Evolutionary conservation across 2,888 invertebrate species (phyloP).

Genomic region (Cryptophagus acutangulus): DNA sequence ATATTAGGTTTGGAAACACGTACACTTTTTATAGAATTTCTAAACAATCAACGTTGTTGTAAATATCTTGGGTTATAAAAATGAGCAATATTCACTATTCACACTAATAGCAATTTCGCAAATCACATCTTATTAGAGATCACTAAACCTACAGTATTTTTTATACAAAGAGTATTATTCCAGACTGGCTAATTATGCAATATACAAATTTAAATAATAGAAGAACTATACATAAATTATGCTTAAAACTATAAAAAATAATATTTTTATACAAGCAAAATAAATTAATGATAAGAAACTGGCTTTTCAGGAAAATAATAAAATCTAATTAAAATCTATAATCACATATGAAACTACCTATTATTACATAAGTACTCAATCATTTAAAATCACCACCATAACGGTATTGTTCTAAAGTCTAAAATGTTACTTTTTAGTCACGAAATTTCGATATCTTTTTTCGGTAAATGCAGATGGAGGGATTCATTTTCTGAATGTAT

Average conservation of each 20-base stretch:
- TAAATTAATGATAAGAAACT: slow-evolving; percentile 40
- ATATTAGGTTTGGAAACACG: slow-evolving; percentile 7
- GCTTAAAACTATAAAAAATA: slow-evolving; percentile 24
- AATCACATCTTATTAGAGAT: slow-evolving; percentile 45
- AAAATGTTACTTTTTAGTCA: slow-evolving; percentile 43
- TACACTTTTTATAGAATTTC: slow-evolving; percentile 7
- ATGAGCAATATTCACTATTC: slow-evolving; percentile 43
- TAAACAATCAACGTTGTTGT: slow-evolving; percentile 7
- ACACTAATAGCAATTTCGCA: slow-evolving; percentile 27
- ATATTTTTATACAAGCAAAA: slow-evolving; percentile 29
- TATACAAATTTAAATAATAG: slow-evolving; percentile 20
- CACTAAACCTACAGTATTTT: slow-evolving; percentile 39
- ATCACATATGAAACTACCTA: slow-evolving; percentile 42
- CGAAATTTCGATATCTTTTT: slow-evolving; percentile 41
- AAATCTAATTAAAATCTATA: slow-evolving; percentile 42
- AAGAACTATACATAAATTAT: slow-evolving; percentile 12
- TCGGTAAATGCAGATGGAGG: slow-evolving; percentile 49
- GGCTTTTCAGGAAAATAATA: slow-evolving; percentile 36
- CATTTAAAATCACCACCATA: slow-evolving; percentile 45
- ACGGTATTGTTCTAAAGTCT: slow-evolving; percentile 43
- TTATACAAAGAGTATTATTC: slow-evolving; percentile 43
- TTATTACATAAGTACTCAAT: slow-evolving; percentile 4
- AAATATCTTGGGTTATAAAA: slow-evolving; percentile 24
- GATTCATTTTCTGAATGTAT: slow-evolving; percentile 67
- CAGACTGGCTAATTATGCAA: slow-evolving; percentile 39